phyloP scores from a whole-genome alignment of 2,888 invertebrate species.

The Mantis religiosa region DNA sequence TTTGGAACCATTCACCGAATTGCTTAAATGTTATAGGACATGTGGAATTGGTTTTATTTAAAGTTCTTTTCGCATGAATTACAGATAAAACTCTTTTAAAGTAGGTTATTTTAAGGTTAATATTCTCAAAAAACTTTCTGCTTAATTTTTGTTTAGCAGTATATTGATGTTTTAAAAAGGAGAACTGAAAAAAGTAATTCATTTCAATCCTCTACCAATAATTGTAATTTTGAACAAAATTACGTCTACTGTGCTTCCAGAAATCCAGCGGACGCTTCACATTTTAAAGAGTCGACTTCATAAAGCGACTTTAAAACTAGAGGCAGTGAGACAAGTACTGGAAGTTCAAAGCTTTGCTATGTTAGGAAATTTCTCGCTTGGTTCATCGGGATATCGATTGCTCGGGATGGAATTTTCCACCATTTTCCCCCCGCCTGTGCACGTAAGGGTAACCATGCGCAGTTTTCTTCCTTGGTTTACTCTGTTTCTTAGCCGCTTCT shows the following conservation, averaged over 20 bases:
- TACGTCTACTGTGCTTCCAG: background rate
- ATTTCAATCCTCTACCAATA: too few relatives aligned
- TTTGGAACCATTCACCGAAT: too few relatives aligned
- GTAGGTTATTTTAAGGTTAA: too few relatives aligned
- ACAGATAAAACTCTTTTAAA: too few relatives aligned
- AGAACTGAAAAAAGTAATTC: too few relatives aligned
- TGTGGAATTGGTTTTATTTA: too few relatives aligned
- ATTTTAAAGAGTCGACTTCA: background rate
- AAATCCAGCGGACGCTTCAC: too few relatives aligned
- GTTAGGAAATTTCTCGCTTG: background rate
- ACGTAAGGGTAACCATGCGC: background rate
- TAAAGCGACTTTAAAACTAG: background rate
- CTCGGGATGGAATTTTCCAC: background rate
- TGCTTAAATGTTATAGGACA: too few relatives aligned
- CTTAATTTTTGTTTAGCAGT: too few relatives aligned
- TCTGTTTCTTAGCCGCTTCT: background rate
- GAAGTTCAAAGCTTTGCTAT: background rate
- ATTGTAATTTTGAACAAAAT: background rate
- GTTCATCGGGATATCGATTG: background rate
- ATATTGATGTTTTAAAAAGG: too few relatives aligned
- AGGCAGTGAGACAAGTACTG: background rate
- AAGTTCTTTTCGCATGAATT: too few relatives aligned
- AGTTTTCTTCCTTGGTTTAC: background rate
- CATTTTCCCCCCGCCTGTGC: background rate
- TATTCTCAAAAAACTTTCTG: too few relatives aligned